These are phyloP conservation scores for Tupaia chinensis DNA, from an alignment of 2,113 vertebrate species.

Conservation along the genomic window DNA sequence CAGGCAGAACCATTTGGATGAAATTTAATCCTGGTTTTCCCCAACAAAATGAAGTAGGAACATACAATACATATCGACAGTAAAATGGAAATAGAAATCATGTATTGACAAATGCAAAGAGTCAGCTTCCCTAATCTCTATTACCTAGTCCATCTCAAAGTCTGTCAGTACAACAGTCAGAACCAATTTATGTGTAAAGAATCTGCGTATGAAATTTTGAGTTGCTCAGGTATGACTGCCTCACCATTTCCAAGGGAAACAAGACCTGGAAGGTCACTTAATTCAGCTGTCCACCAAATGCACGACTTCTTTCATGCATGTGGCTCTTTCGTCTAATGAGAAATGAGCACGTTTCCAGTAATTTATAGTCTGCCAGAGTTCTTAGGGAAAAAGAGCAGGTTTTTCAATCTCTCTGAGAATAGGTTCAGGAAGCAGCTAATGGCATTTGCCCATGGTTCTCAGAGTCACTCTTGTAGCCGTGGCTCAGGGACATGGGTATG, in stretches of 20 bases:
- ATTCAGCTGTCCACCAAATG: background rate
- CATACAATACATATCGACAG: background rate
- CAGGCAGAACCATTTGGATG: background rate
- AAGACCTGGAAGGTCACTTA: background rate
- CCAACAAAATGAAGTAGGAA: background rate
- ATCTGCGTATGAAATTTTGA: background rate
- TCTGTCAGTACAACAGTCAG: background rate
- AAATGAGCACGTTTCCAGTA: background rate
- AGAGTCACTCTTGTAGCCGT: background rate
- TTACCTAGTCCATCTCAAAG: background rate
- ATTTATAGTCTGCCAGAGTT: background rate
- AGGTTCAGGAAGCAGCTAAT: background rate
- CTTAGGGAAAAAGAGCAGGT: conserved; percentile 16
- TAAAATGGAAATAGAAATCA: background rate
- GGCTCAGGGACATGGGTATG: background rate
- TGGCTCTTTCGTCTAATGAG: background rate
- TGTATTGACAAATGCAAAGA: background rate
- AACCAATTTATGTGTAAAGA: background rate
- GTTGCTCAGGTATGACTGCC: background rate
- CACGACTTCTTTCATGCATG: background rate
- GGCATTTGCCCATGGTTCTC: background rate
- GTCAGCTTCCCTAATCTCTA: background rate
- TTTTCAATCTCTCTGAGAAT: conserved; percentile 3
- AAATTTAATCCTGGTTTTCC: background rate
- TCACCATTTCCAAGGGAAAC: conserved; percentile 11